Base-by-base conservation (phyloP, 1,140 invertebrate species). In the Drosophila auraria region DNA sequence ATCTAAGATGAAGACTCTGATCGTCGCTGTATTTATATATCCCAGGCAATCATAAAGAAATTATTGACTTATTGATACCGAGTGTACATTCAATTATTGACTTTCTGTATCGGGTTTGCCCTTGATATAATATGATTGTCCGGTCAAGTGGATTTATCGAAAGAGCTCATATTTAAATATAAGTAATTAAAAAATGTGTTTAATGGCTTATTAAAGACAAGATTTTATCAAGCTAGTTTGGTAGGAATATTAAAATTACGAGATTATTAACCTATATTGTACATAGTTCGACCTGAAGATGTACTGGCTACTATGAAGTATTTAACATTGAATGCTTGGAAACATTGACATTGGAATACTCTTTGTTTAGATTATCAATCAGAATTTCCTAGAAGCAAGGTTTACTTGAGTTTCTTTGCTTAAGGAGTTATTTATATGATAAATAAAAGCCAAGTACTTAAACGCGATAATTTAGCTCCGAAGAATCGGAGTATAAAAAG, bases 401-500 rank as follows among this genome's bases (percentile, higher is more conserved):
- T 23, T 33, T 12, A 17, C 11, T 11, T 14, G 20, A 63, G 20
- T 36, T 17, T 59, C 11, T 50, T 57, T 49, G 36, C 12, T 14
- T 15, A 66, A 47, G 42, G 23, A 36, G 12, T 33, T 3, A 14
- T 23, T 12, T 12, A 8, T 69, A 5, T 1, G 50, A 49, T 73
- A 62, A 73, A 63, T 42, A 62, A 23, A 27, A 36, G 14, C 33
- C 33, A 49, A 63, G 42, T 30, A 53, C 33, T 23, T 42, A 1
- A 47, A 5, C 1, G 3, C 5, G 50, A 74, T 63, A 51, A 72
- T 17, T 1, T 7, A 2, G 2, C 7, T 14, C 9, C 14, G 14
- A 14, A 20, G 0, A n/a, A 14, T 25, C 7, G 2, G 36, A 25
- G 47, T 78, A 78, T 78, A 78, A 78, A 78, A 78, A n/a, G 54